Base-by-base conservation (phyloP, 35 echinoderm and acorn worm species). In the Anneissia japonica region DNA sequence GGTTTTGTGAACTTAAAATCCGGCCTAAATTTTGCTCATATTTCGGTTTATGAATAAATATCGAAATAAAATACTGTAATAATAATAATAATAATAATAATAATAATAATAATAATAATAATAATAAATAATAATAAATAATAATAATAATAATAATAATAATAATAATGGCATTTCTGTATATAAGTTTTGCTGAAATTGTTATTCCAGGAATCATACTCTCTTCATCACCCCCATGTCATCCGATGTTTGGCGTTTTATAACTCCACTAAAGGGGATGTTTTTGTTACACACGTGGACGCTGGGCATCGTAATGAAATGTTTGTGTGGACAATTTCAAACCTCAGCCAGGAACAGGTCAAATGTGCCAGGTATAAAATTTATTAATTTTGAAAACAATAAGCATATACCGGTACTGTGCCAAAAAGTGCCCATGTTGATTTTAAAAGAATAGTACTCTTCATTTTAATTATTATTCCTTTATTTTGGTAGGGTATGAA, bases 211-310 rank as follows among this genome's bases (percentile, higher is more conserved):
- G 74, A 91, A 41, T 83, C 83, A 32, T 92, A 99, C 45, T 75
- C 82, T 14, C 84, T 99, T 45, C 92, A 90, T 51, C 92, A 99
- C 34, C 86, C 86, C 34, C 91, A 93, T 46, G 86, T 93, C 3
- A 40, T 99, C 29, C 82, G 87, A 55, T 99, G 96, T 74, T 74
- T 94, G 90, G 79, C 96, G 0, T 92, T 91, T 79, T 99, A 94
- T 39, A 86, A 91, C 64, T 91, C 83, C 1, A 89, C 96, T 2
- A 86, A 89, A 30, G 86, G 96, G 0, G 84, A 86, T 72, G 87
- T 74, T 14, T 94, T 89, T 38, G 84, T 97, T 6, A 89, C 91
- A 32, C 95, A 93, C 35, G 79, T 91, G 16, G 95, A 97, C 83
- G 87, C 86, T 36, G 95, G 95, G 32, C 85, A 77, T 35, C 73